phyloP scores from a whole-genome alignment of 2,888 invertebrate species.

The Chrysolina haemoptera region DNA sequence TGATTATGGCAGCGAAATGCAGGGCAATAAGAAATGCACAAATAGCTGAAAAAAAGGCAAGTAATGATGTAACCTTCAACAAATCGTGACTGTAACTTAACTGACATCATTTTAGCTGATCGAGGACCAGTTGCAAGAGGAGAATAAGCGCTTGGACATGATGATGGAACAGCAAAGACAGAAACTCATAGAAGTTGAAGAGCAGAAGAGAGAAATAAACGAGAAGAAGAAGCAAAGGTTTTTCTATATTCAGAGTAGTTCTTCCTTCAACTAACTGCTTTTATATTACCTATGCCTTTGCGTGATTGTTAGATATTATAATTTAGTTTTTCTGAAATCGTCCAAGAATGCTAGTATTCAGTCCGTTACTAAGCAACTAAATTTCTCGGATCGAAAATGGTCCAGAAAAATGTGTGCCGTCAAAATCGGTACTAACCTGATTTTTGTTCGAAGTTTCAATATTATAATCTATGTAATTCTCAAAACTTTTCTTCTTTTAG shows the following conservation, averaged over 20 bases:
- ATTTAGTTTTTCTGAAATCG: not conserved
- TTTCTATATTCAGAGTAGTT: not conserved
- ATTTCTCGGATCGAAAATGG: too few relatives aligned
- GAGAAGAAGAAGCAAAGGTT: constrained; percentile 45
- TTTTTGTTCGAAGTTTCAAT: not conserved
- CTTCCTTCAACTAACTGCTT: too few relatives aligned
- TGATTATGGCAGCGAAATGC: constrained; percentile 88
- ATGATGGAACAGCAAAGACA: constrained; percentile 82
- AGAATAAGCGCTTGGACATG: constrained; percentile 75
- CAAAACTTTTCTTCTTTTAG: constrained; percentile 33
- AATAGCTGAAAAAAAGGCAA: constrained; percentile 75
- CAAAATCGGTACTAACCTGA: too few relatives aligned
- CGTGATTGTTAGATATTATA: not conserved
- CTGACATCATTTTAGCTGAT: constrained; percentile 66
- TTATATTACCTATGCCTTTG: too few relatives aligned
- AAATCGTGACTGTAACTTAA: not conserved
- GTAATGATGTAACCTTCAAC: not conserved
- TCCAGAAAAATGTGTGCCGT: too few relatives aligned
- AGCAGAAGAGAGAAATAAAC: constrained; percentile 58
- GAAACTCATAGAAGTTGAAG: constrained; percentile 73
- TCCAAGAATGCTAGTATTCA: too few relatives aligned
- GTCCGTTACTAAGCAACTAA: too few relatives aligned
- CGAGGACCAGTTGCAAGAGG: constrained; percentile 73
- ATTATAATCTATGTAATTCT: too few relatives aligned
- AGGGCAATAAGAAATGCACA: constrained; percentile 89